Evolutionary conservation across 2,888 invertebrate species (phyloP).

Genomic region (Glaucopsyche alexis): DNA sequence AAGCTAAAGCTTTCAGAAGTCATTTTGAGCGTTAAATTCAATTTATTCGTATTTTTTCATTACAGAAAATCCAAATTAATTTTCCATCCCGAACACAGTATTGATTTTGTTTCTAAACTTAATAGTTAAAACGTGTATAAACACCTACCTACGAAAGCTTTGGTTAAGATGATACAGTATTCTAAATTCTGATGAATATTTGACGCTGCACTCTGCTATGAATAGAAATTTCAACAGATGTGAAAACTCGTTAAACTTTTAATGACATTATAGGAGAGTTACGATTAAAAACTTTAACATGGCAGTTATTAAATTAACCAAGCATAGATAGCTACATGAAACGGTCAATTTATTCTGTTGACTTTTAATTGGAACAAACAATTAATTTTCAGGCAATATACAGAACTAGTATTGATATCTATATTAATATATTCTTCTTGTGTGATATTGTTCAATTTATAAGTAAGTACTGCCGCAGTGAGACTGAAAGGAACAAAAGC

Average conservation of each 20-base stretch:
- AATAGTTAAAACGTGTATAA: background rate
- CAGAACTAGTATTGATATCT: background rate
- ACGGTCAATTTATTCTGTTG: background rate
- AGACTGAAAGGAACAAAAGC: background rate
- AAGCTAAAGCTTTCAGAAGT: background rate
- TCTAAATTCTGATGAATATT: slow-evolving; percentile 14
- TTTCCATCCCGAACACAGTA: background rate
- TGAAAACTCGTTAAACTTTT: slow-evolving; percentile 27
- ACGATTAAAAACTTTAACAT: background rate
- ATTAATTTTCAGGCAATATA: background rate
- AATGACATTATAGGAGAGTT: slow-evolving; percentile 4
- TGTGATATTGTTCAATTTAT: background rate
- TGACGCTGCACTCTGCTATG: slow-evolving; percentile 11
- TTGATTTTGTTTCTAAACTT: background rate
- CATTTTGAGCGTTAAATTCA: background rate
- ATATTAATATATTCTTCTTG: no score
- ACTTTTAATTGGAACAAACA: slow-evolving; percentile 4
- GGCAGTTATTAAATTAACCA: background rate
- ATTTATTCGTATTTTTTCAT: background rate
- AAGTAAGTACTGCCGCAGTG: background rate
- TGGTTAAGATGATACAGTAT: background rate
- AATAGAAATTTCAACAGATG: slow-evolving; percentile 20
- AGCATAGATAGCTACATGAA: background rate
- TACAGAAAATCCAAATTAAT: background rate
- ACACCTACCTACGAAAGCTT: background rate